Evolutionary conservation across 2,888 invertebrate genomes (phyloP).

Genomic region (Trachelus iudaicus): DNA sequence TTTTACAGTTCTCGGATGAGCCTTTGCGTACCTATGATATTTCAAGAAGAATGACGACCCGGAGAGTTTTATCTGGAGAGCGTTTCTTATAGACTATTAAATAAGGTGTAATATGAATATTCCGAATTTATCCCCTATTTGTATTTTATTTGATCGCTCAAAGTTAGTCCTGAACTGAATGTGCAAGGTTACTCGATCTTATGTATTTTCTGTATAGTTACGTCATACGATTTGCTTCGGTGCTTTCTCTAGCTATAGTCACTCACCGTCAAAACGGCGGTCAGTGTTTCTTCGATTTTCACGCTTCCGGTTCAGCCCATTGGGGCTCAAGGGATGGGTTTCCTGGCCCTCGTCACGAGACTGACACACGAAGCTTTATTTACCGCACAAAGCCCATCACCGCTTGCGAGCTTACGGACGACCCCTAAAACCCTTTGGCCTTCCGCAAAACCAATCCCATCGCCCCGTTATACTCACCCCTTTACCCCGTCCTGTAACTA

Average conservation of each 20-base stretch:
- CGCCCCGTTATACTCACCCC: background rate
- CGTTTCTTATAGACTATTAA: background rate
- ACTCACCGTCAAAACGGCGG: background rate
- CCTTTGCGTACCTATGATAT: background rate
- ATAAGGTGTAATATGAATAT: background rate
- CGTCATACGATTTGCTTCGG: background rate
- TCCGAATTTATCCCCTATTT: background rate
- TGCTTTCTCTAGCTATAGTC: background rate
- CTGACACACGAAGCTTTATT: constrained; percentile 24
- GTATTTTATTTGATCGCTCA: background rate
- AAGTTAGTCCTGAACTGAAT: background rate
- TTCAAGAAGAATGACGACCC: background rate
- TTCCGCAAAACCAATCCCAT: background rate
- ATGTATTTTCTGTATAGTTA: background rate
- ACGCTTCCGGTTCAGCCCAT: background rate
- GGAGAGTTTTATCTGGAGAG: background rate
- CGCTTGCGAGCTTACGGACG: constrained; percentile 5
- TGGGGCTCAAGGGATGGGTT: background rate
- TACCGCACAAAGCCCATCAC: constrained; percentile 14
- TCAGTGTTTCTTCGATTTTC: background rate
- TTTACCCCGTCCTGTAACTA: background rate
- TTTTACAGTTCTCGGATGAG: background rate
- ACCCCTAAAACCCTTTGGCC: constrained; percentile 6
- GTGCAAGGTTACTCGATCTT: background rate
- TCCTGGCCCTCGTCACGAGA: constrained; percentile 12